Base-by-base conservation (phyloP, 2,888 invertebrate genomes). In the Agrochola macilenta region DNA sequence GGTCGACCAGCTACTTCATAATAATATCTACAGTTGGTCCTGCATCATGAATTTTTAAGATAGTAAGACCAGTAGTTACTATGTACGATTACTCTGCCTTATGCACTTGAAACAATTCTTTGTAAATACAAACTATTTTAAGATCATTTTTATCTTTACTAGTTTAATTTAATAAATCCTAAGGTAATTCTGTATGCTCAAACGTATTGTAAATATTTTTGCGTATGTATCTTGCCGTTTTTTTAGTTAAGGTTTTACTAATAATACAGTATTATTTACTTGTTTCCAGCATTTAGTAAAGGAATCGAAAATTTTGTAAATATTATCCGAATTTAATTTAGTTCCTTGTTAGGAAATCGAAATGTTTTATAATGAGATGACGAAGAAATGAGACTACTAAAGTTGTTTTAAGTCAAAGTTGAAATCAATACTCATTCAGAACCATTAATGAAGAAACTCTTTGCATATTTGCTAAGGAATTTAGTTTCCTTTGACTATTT, bases 241-340 rank as follows among this genome's bases (percentile, higher is more conserved):
- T 88, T 58, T 87, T 85, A 88, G 82, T 90, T 90, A 90, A 91
- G 88, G 14, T 87, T 76, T 66, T 91, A 89, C 81, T 90, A 88
- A 85, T 87, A 90, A 80, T 92, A 90, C 94, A 94, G 94, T 94
- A 94, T 94, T 94, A 94, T 89, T 91, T 89, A 91, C 84, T 81
- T 90, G 87, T 69, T 78, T 79, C 76, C 60, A n/a, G 49, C 71
- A 79, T 89, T 86, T 83, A 86, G 76, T 77, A 69, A 82, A 84
- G 79, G 78, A 81, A 81, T 79, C 68, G 71, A 69, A 63, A 75
- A 71, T 89, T 83, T 79, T 90, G 87, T 88, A 90, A 86, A 89
- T 88, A 89, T 84, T 81, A 66, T 60, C 61, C 14, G 72, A 74
- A 73, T 86, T 87, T 88, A 82, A 89, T 78, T 81, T 79, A 78